These are phyloP conservation scores for Chrysolina haemoptera DNA, from an alignment of 2,888 invertebrate species.

Conservation along the genomic window DNA sequence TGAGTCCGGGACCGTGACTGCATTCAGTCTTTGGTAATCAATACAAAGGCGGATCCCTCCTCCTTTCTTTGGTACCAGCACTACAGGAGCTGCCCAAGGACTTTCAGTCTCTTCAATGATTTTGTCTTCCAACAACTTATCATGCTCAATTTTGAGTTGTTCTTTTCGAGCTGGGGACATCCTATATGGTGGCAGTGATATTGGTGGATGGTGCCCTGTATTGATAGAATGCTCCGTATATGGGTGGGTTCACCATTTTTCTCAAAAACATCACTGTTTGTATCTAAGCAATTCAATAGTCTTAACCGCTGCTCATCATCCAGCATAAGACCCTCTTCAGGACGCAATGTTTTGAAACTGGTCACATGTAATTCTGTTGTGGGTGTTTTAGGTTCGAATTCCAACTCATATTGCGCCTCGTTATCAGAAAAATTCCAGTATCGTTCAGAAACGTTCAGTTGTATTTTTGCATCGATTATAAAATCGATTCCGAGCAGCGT, in stretches of 20 bases:
- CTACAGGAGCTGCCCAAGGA: slow-evolving; percentile 41
- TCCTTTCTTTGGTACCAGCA: slow-evolving; percentile 45
- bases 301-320: slow-evolving; percentile 12
- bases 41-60: slow-evolving; percentile 32
- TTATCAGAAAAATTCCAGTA: slow-evolving; percentile 25
- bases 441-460: slow-evolving; percentile 13
- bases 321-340: slow-evolving; percentile 34
- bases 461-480: slow-evolving; percentile 28
- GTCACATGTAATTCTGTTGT: background rate
- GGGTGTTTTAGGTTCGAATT: slow-evolving; percentile 11
- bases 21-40: slow-evolving; percentile 37
- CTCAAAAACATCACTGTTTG: slow-evolving; percentile 23
- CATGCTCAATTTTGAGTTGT: background rate
- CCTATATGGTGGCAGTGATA: background rate
- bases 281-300: slow-evolving; percentile 20
- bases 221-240: background rate
- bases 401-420: slow-evolving; percentile 9
- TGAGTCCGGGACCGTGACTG: slow-evolving; percentile 27
- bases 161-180: background rate
- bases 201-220: background rate
- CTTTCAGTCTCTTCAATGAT: slow-evolving; percentile 30
- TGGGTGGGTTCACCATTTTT: background rate
- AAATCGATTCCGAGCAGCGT: too few species aligned
- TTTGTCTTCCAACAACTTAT: slow-evolving; percentile 11
- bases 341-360: slow-evolving; percentile 29